Base-by-base conservation (phyloP, 2,113 vertebrate genomes). In the Serinus canaria region DNA sequence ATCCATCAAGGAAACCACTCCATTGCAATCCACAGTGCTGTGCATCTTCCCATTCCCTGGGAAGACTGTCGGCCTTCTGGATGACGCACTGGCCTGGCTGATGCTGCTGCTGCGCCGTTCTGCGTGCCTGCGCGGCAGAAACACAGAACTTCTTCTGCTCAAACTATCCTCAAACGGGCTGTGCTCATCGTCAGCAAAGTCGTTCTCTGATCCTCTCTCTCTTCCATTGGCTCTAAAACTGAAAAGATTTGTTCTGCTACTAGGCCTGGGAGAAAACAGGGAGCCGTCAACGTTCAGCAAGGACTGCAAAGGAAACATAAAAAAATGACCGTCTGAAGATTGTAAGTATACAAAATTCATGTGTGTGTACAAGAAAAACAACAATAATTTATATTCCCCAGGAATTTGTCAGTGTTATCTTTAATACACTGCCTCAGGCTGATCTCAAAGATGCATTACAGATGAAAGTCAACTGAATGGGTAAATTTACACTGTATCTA, bases 151-250 rank as follows among this genome's bases (percentile, higher is more conserved):
- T 89, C 98, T 98, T 41, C 98, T 97, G 97, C 99, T 99, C 74
- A 95, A 97, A 6, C 62, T 98, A 74, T 99, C 99, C 68, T 99
- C 99, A 68, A 99, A 99, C 2, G 96, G 98, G 98, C 99, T 99
- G 97, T 98, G 98, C 88, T 99, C 99, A 9, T 99, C 99, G 16
- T 99, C 99, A 0, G 99, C 99, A 96, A 99, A 99, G 56, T 99
- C 98, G 62, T 98, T 99, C 79, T 99, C 99, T 7, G 99, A 99
- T 76, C 98, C 98, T 37, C 91, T 44, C 70, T 99, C 98, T 77
- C 83, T 97, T 58, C 96, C 58, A 1, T 97, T 98, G 21, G 97
- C 98, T 95, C 91, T 98, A 96, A 98, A 98, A 97, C 98, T 99
- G 97, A 99, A 99, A 96, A 99, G 28, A 93, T 99, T 99, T 95